Conservation (phyloP, 2,113 vertebrate species). For the Lanius collurio region DNA sequence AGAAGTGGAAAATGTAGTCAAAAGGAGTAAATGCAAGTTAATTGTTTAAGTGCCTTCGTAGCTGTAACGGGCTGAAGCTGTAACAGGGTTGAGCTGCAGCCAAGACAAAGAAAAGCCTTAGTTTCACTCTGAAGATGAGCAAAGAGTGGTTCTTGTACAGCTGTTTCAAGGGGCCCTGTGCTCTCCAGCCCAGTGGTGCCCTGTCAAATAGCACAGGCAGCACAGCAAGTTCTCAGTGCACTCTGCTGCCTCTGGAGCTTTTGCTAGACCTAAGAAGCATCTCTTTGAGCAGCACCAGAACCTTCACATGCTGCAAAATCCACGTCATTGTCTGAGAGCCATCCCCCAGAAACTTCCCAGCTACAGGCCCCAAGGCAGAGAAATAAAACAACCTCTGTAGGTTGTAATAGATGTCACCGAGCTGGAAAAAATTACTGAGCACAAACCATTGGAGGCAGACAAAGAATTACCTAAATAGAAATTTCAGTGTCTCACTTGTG, state of each 20-base stretch:
- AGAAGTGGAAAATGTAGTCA: background rate
- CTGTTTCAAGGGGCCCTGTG: background rate
- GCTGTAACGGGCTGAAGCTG: background rate
- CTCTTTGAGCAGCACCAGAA: background rate
- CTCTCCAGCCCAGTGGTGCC: background rate
- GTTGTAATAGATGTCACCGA: background rate
- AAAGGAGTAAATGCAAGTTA: background rate
- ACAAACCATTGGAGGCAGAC: background rate
- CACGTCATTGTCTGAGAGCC: background rate
- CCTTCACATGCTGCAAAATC: background rate
- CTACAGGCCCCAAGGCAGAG: background rate
- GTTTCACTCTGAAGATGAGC: background rate
- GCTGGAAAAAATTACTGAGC: background rate
- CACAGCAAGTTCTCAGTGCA: rapidly evolving
- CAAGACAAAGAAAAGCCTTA: background rate
- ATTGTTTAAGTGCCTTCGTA: background rate
- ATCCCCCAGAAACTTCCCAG: background rate
- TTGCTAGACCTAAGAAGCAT: background rate
- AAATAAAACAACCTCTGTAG: background rate
- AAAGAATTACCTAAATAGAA: background rate
- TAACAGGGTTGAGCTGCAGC: background rate
- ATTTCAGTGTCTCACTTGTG: background rate
- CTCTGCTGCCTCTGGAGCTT: background rate
- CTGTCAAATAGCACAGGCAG: background rate
- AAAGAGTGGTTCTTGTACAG: background rate